Evolutionary conservation across 1,140 invertebrate genomes (phyloP), one percentile per base, ranked within the genome.

Genomic region (Cecropterus lyciades): DNA sequence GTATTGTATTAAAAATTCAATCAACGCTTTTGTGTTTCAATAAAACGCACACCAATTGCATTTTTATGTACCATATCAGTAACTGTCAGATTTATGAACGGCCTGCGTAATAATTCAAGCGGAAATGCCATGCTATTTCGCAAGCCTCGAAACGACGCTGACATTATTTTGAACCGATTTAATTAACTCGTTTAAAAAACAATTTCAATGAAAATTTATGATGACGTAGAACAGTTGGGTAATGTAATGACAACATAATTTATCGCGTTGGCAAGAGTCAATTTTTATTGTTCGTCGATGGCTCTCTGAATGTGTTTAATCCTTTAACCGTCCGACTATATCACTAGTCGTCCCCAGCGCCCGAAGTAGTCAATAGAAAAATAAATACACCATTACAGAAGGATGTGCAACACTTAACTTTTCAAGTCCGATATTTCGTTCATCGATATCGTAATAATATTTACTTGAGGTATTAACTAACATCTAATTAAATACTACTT

Each of bases 81-180:
- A 55, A 65, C 51, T 55, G 49, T 37, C 52, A 65, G 45, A 70
- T 70, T 66, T 70, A 70, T 66, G 64, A 63, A 70, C 63, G 46
- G 40, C 30, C 63, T 42, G 49, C 52, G 64, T 66, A 70, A 63
- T 63, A 63, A 66, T 66, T 70, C 59, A 49, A 45, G 40, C 56
- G 55, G 37, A 70, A 52, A 70, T 48, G 48, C 42, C 59, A 51
- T 37, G 57, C 30, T 17, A 60, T 60, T 60, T 60, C 57, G 27
- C 57, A 49, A 60, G 43, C 43, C 43, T 27, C 45, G 56, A 46
- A 60, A 60, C 57, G 43, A 33, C n/a, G 27, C 45, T 49, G 30
- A 62, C 57, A 62, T 62, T 37, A 37, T 40, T 63, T 63, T 63
- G 59, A 48, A 63, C 48, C 59, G 59, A 63, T 63, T 63, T 37